Base-by-base conservation (phyloP, 2,888 invertebrate species). In the Clostera curtula region DNA sequence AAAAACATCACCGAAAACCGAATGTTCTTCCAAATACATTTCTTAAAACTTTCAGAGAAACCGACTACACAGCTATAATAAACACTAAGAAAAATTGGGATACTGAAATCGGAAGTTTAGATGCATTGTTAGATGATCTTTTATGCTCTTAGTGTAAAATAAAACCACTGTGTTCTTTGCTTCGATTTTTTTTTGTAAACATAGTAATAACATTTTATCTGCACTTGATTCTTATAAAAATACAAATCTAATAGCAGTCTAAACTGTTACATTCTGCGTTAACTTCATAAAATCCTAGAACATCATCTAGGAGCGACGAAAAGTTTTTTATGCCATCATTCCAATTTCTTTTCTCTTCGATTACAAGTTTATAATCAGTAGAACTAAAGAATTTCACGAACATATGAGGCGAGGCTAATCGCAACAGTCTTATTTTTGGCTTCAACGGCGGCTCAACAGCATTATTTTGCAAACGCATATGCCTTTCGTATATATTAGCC, bases 301-400 rank as follows among this genome's bases (percentile, higher is more conserved):
- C 90, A 61, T 93, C 93, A 49, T 93, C 92, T 2, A 93, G 63
- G 3, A 93, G 74, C 0, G 92, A 92, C 2, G 87, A 85, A 8
- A 93, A 83, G 44, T 88, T 89, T n/a, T 89, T 87, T 22, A 88
- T 87, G 12, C 88, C 86, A 24, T 85, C 84, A 17, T 90, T 77
- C 92, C 93, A 93, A 25, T 87, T 85, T 24, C 72, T 85, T 42
- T 88, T 89, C 29, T 89, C 85, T 8, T 85, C 80, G 1, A 91
- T 70, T 6, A 89, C 67, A 17, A 72, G 67, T 45, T 89, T 86
- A 21, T 90, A 85, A 60, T 93, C 87, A 17, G 85, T 80, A 21
- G 70, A 72, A 29, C 83, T 83, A 1, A 91, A 55, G 22, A 84
- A 85, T 9, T 64, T 71, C 1, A 91, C 63, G 59, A 91, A 93